Percentiles rank a stretch among this genome's conserved stretches.
Evolutionary conservation across 2,888 invertebrate genomes (phyloP).

Genomic region (Idaea biselata): DNA sequence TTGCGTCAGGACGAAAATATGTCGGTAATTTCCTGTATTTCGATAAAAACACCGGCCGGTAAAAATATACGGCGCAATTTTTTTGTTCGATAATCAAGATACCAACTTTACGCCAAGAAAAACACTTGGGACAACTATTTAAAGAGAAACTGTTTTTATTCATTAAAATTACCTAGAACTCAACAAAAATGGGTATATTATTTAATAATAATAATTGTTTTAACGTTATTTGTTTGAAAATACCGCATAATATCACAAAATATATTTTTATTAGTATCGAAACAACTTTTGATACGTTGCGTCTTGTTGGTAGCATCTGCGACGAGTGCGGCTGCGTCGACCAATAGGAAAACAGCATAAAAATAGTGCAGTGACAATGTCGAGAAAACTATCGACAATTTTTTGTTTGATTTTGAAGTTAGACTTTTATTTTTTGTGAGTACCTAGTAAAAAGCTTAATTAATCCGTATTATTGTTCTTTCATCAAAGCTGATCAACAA

Average conservation of each 20-base stretch:
- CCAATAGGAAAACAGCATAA: slow-evolving; percentile 50
- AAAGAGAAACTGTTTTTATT: background rate
- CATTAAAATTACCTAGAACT: background rate
- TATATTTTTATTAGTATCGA: slow-evolving; percentile 9
- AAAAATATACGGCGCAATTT: background rate
- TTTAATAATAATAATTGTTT: background rate
- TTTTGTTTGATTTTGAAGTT: background rate
- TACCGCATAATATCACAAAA: background rate
- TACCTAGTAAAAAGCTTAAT: too few relatives aligned
- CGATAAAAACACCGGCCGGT: background rate
- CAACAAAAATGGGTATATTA: background rate
- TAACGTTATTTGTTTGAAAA: background rate
- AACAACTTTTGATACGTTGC: slow-evolving; percentile 31
- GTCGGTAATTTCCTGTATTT: background rate
- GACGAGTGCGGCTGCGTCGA: slow-evolving; percentile 37
- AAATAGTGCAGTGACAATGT: slow-evolving; percentile 34
- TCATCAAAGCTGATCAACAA: too few relatives aligned
- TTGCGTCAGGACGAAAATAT: background rate
- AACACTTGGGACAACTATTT: background rate
- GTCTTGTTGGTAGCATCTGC: slow-evolving; percentile 50
- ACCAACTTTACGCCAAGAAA: background rate
- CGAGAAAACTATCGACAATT: slow-evolving; percentile 38
- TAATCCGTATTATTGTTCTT: too few relatives aligned
- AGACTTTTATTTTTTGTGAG: too few relatives aligned
- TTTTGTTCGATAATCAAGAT: background rate